phyloP scores from a whole-genome alignment of 1,140 invertebrate genomes.

The Drosophila quadrilineata region DNA sequence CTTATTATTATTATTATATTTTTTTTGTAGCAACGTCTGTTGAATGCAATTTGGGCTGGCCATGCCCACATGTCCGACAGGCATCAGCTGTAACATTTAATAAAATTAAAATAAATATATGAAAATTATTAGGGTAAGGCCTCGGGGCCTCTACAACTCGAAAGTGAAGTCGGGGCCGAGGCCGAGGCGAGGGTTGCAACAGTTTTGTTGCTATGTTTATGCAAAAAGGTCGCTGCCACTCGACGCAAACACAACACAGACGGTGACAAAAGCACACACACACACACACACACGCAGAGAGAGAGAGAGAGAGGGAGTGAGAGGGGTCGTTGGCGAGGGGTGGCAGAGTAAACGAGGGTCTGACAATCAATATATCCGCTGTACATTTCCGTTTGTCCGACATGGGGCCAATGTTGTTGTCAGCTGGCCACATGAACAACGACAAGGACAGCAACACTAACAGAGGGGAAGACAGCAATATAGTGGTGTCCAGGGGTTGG shows the following conservation, averaged over 20 bases:
- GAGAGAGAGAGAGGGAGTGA: not conserved
- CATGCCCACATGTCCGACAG: no score
- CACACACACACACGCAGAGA: not conserved
- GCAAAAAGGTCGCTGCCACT: not conserved
- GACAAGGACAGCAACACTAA: conserved; percentile 12
- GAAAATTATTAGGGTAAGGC: conserved; percentile 6
- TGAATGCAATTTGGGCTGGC: conserved; percentile 2
- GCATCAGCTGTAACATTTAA: conserved; percentile 14
- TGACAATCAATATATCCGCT: conserved; percentile 77
- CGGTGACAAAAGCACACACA: not conserved
- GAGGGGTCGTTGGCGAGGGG: not conserved
- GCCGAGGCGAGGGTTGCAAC: not conserved
- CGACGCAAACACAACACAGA: not conserved
- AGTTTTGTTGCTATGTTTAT: not conserved
- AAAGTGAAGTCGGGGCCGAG: no score
- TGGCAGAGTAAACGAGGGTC: conserved; percentile 7
- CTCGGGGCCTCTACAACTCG: no score
- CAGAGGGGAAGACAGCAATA: conserved; percentile 17
- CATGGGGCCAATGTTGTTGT: conserved; percentile 27
- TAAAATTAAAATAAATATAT: conserved; percentile 24
- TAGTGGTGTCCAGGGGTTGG: conserved; percentile 39
- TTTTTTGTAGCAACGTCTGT: not conserved
- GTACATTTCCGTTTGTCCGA: conserved; percentile 68
- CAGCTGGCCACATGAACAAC: conserved; percentile 35
- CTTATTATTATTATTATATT: no score